These are phyloP conservation scores for Ranitomeya variabilis DNA, from an alignment of 2,113 vertebrate genomes.

Conservation along the genomic window DNA sequence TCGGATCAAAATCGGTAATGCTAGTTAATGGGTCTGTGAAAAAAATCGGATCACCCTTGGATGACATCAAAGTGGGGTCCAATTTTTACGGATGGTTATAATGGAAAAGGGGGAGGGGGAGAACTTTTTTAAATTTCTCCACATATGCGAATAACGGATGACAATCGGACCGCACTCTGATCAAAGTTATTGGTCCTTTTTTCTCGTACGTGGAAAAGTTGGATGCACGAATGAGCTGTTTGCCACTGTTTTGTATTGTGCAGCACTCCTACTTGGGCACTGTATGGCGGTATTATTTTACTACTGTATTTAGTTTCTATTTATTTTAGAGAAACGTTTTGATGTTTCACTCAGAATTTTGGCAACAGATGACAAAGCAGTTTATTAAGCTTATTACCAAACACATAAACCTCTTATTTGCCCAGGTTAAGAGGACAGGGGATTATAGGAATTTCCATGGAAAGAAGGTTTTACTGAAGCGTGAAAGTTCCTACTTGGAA, in stretches of 20 bases:
- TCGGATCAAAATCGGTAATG: too few relatives aligned
- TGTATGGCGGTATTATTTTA: neutral
- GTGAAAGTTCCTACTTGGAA: conserved; percentile 4
- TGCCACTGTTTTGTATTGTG: neutral
- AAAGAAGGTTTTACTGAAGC: neutral
- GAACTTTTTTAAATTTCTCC: too few relatives aligned
- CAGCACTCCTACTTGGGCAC: neutral
- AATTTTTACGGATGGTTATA: too few relatives aligned
- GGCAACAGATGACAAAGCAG: conserved; percentile 1
- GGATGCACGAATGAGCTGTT: too few relatives aligned
- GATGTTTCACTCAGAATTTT: neutral
- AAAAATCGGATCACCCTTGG: too few relatives aligned
- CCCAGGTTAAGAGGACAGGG: conserved; percentile 19
- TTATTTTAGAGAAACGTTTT: neutral
- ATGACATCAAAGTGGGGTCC: too few relatives aligned
- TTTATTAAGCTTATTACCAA: conserved; percentile 23
- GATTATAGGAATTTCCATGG: conserved; percentile 19
- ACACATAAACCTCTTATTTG: conserved; percentile 29
- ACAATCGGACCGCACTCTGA: too few relatives aligned
- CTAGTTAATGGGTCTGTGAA: too few relatives aligned
- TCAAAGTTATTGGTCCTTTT: too few relatives aligned
- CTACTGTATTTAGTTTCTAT: neutral
- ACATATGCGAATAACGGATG: too few relatives aligned
- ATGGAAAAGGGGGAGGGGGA: too few relatives aligned
- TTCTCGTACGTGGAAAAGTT: too few relatives aligned